A percentile compares a stretch with the other conserved stretches of the same genome.
Evolutionary conservation across 2,797 vertebrate species (phyloP).

Genomic region (Ctenosaura bakeri): DNA sequence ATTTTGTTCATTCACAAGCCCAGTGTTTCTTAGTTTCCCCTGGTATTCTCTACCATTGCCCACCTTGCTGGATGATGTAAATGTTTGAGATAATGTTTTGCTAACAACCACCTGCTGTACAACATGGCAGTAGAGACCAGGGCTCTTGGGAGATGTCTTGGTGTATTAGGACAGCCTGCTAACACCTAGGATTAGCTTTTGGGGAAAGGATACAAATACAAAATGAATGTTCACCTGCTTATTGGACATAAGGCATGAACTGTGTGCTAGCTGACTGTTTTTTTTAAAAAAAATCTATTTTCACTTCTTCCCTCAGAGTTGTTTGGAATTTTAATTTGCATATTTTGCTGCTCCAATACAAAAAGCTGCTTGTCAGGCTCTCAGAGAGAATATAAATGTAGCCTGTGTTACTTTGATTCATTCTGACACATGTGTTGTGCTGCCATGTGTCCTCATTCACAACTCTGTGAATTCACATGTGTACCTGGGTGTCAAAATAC

Average conservation of each 20-base stretch:
- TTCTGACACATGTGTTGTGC: neutral
- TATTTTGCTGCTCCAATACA: neutral
- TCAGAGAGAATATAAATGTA: constrained; percentile 6
- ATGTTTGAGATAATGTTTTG: neutral
- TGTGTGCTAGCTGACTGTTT: neutral
- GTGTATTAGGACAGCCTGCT: constrained; percentile 10
- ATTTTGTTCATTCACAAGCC: neutral
- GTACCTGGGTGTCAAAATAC: neutral
- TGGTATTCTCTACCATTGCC: neutral
- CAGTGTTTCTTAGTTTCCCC: neutral
- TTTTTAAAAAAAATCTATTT: neutral
- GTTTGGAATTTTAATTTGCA: neutral
- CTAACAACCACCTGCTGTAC: neutral
- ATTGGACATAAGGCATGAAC: neutral
- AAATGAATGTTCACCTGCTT: neutral
- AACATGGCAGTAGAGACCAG: neutral
- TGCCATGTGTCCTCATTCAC: neutral
- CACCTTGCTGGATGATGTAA: neutral
- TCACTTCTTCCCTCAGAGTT: neutral
- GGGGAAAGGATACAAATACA: constrained; percentile 8
- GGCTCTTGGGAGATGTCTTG: neutral
- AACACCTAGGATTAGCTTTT: neutral
- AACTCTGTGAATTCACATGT: neutral
- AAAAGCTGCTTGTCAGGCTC: neutral
- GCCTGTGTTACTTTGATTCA: constrained; percentile 1